Evolutionary conservation across 2,888 invertebrate species (phyloP).

Genomic region (Myopa tessellatipennis): DNA sequence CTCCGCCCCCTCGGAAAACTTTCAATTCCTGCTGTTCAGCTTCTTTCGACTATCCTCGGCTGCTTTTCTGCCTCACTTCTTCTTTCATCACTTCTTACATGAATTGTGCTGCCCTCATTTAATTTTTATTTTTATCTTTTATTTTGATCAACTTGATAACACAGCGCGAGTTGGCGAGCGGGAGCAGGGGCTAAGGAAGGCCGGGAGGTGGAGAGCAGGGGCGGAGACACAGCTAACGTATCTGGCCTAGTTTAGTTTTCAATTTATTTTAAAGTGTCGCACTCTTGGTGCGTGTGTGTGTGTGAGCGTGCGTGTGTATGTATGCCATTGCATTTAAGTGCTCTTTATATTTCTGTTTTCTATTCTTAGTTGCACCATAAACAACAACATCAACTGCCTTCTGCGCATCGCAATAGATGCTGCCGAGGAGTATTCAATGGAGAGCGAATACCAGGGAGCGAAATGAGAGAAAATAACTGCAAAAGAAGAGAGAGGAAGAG

Average conservation of each 20-base stretch:
- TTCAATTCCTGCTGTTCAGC: neutral
- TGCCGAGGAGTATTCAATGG: neutral
- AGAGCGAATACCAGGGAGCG: neutral
- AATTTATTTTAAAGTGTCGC: conserved; percentile 20
- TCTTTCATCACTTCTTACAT: neutral
- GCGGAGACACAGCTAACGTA: neutral
- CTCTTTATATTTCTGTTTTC: neutral
- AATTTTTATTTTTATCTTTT: conserved; percentile 12
- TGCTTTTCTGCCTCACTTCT: neutral
- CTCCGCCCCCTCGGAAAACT: neutral
- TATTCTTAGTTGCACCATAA: neutral
- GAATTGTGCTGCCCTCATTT: conserved; percentile 16
- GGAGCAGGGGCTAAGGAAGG: neutral
- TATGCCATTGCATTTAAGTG: neutral
- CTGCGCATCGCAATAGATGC: neutral
- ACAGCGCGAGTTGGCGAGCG: neutral
- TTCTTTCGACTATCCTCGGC: neutral
- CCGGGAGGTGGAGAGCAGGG: neutral
- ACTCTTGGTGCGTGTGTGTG: conserved; percentile 3
- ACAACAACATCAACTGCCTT: neutral
- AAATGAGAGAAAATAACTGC: too few relatives aligned
- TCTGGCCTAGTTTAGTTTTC: conserved; percentile 24
- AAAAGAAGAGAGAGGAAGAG: too few relatives aligned
- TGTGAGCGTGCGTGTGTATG: neutral
- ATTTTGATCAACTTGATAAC: neutral